Conservation (phyloP, 2,797 vertebrate species). For the Sebastes hubbsi region DNA sequence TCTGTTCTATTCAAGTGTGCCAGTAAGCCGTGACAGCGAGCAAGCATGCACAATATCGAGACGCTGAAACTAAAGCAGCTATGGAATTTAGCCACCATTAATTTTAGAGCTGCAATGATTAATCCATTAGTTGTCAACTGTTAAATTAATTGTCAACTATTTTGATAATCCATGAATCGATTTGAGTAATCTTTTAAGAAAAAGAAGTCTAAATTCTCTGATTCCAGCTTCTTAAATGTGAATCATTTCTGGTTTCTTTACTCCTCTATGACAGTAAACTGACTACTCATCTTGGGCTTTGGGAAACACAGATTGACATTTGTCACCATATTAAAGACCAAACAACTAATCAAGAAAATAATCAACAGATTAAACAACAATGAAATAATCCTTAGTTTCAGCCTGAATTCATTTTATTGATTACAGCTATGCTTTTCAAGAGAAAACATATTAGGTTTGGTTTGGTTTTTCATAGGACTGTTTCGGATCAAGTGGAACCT, state of each 20-base stretch:
- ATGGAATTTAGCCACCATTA: neutral
- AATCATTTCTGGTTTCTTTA: neutral
- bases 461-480: neutral
- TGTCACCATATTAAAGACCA: neutral
- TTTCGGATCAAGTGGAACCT: neutral
- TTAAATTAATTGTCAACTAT: neutral
- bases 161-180: neutral
- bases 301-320: neutral
- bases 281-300: neutral
- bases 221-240: neutral
- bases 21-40: neutral
- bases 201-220: neutral
- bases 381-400: neutral
- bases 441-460: neutral
- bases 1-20: neutral
- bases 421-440: neutral
- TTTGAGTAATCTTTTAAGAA: neutral
- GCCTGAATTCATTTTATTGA: neutral
- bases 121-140: neutral
- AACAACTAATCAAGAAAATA: neutral
- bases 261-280: neutral
- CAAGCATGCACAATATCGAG: neutral
- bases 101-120: neutral
- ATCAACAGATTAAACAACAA: neutral
- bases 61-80: neutral